Evolutionary conservation across 2,113 vertebrate genomes (phyloP).

Genomic region (Myiozetetes cayanensis): DNA sequence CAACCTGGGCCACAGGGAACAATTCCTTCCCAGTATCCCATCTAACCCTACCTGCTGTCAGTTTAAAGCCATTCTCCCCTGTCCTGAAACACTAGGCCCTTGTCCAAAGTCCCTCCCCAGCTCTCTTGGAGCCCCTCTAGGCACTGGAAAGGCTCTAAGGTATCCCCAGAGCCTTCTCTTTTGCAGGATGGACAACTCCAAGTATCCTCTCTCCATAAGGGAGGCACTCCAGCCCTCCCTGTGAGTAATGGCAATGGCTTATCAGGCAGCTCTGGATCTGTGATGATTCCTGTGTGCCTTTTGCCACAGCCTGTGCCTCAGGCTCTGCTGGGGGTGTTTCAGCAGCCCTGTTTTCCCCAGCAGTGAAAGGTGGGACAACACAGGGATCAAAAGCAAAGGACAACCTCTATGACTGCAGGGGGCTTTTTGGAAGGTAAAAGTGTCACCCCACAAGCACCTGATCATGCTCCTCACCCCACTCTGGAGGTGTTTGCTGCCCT

Average conservation of each 20-base stretch:
- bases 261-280: accelerated
- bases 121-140: background rate
- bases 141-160: background rate
- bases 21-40: background rate
- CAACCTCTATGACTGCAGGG: background rate
- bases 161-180: background rate
- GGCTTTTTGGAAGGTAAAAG: background rate
- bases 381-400: background rate
- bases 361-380: background rate
- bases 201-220: background rate
- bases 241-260: background rate
- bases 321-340: background rate
- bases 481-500: background rate
- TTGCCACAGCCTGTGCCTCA: background rate
- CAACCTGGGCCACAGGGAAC: background rate
- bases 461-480: background rate
- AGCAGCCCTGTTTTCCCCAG: background rate
- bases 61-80: background rate
- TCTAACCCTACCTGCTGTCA: background rate
- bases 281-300: accelerated
- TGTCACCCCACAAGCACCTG: background rate
- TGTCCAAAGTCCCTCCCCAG: background rate
- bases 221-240: background rate
- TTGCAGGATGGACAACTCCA: background rate
- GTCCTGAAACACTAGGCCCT: background rate